These are phyloP conservation scores for Chloebia gouldiae DNA, from an alignment of 2,113 vertebrate species.

Conservation along the genomic window DNA sequence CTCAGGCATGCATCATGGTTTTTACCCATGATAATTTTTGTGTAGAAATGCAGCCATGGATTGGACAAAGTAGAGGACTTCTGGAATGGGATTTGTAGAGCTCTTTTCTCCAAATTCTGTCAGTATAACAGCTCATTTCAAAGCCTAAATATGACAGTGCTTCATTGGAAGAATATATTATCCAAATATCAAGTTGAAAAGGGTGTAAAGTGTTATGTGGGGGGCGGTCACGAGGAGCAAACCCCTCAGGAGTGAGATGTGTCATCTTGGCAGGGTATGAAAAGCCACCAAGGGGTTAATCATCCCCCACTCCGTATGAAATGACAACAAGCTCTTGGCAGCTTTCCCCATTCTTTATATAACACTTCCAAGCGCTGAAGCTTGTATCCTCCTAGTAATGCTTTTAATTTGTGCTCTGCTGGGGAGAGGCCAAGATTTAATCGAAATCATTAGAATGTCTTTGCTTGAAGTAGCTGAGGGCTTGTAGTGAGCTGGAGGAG, in stretches of 20 bases:
- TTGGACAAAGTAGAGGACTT: not conserved
- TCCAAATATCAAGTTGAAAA: not conserved
- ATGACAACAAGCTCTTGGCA: slow-evolving; percentile 78
- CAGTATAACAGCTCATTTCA: not conserved
- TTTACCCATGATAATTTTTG: not conserved
- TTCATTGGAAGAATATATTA: not conserved
- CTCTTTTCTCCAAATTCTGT: not conserved
- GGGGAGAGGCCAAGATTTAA: slow-evolving; percentile 86
- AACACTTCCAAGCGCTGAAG: slow-evolving; percentile 77
- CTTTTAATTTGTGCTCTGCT: slow-evolving; percentile 81
- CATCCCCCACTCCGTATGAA: slow-evolving; percentile 49
- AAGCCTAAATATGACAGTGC: not conserved
- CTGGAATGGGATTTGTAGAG: not conserved
- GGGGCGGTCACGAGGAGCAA: not conserved
- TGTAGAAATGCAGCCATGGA: not conserved
- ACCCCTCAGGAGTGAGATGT: not conserved
- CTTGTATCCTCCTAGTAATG: slow-evolving; percentile 79
- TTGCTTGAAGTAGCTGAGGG: slow-evolving; percentile 80
- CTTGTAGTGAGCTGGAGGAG: slow-evolving; percentile 66
- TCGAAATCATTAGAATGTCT: slow-evolving; percentile 83
- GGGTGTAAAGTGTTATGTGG: not conserved
- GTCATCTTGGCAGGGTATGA: not conserved
- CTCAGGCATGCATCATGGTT: not conserved
- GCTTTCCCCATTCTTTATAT: slow-evolving; percentile 72
- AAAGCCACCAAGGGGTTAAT: slow-evolving; percentile 66